Base-by-base conservation (phyloP, 1,140 invertebrate genomes). In the Drosophila lacteicornis region DNA sequence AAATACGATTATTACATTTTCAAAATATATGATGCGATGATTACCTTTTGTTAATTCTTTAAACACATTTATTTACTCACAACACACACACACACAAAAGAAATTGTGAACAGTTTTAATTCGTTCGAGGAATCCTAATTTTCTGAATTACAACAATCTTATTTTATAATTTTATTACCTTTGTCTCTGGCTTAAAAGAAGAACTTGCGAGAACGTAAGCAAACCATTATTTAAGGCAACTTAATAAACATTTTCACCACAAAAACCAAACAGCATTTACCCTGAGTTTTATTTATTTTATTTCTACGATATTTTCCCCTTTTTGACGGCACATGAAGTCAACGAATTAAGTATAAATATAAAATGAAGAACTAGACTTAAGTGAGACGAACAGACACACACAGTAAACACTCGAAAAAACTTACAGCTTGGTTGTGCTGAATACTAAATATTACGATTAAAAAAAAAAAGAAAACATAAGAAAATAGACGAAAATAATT, bases 351-450 rank as follows among this genome's bases (percentile, higher is more conserved):
- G 27, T 51, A 38, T 50, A 73, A 38, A 19, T 11, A 36, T 11
- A 22, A 5, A 56, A 22, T 9, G 6, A 9, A 22, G 33, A 50
- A 30, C 9, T 73, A 73, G 70, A 17, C 30, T 60, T 74, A 74
- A 74, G 69, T 1, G 27, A 50, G n/a, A 60, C 25, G 45, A 30
- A n/a, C 27, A 53, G 12, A 55, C 33, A 36, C 38, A 50, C 45
- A 61, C 33, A 62, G 17, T 65, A 78, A 70, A 63, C 42, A 53
- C 45, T 55, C 19, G 51, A 55, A 22, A 55, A 40, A 55, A 78
- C 57, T 51, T 65, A 80, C 84, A 87, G 77, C 81, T 87, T 84
- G 84, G 84, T 87, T 87, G 84, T 87, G 84, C 84, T 88, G 84
- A 79, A 71, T 74, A 81, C 75, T 80, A 69, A 68, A 75, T 60